Evolutionary conservation across 2,888 invertebrate species (phyloP), one percentile per base, ranked within the genome.

Genomic region (Plagodis dolabraria): DNA sequence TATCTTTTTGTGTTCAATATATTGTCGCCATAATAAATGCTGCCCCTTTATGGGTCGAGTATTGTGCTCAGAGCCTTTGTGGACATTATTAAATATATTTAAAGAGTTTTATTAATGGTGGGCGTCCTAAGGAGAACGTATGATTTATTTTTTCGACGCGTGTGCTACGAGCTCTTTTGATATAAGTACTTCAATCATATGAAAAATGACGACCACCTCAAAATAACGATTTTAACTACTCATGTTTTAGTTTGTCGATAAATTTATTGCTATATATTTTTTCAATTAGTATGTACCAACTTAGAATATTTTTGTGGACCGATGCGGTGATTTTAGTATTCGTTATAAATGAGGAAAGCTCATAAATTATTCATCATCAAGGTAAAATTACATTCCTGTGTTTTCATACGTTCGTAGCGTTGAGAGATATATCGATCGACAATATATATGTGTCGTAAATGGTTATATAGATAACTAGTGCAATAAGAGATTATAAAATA

Each of bases 111-210:
- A 92, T 92, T 92, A 90, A 92, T 92, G 89, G 91, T 92, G 85
- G 90, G 89, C 90, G 88, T 92, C 86, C 82, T 79, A 83, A 79
- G 80, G 82, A 83, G 89, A 85, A 84, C 79, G 84, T 86, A 84
- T 92, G 92, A 92, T 92, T 92, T 92, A 92, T 92, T 89, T 89
- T 92, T 92, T 92, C 90, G 91, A 91, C 92, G 92, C 92, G 92
- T 92, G 92, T 92, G 79, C 88, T 83, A 71, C 74, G 74, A 78
- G 79, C 74, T 79, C 76, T 76, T 76, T 81, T 85, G 84, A 85
- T 85, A 76, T 79, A n/a, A n/a, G n/a, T n/a, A 74, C 85, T 88
- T 88, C 89, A 86, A 87, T 89, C 89, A 86, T 79, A 72, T 70
- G 70, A 79, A 77, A 79, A 71, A 68, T 73, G 53, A 35, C 56